Evolutionary conservation across 2,797 vertebrate species (phyloP), one percentile per base, ranked within the genome.

Genomic region (Okamejei kenojei): DNA sequence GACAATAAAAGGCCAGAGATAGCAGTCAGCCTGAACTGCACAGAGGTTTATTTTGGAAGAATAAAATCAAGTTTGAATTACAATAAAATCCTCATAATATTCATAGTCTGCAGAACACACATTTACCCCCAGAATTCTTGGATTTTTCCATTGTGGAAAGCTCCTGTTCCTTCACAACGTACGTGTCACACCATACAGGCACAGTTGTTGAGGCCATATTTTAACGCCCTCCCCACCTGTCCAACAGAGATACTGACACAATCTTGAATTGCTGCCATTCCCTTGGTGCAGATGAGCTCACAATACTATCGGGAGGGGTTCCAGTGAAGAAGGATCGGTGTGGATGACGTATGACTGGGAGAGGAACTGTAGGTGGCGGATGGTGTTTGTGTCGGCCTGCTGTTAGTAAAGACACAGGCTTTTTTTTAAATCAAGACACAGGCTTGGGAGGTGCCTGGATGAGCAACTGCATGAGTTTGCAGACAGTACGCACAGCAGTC

Each of bases 61-160:
- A 88, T 19, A 88, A 63, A 88, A 88, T 88, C 61, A 68, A 21
- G 63, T 17, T 86, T 63, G 63, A 86, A 63, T 86, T 29, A 86
- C 11, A 86, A n/a, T 63, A 1, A 86, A 86, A n/a, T 63, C 29
- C 29, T 68, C 17, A 23, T 68, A 21, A 35, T 78, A 4, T 78
- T 13, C n/a, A 35, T 13, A 2, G 7, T 35, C n/a, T 7, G 29
- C 15, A 19, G 82, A 86, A 88, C 5, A 35, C 7, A 74, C 71
- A 74, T 74, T 73, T 73, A 73, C 21, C 71, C 21, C 19, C 71
- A 74, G 71, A 68, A 68, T 68, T 68, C 65, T 54, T 7, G 2
- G 65, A 74, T 19, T 74, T 21, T 74, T 21, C 17, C 29, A 32
- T n/a, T 65, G 58, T 63, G 11, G 29, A 13, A 78, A 15, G 7